A percentile compares a stretch with the other conserved stretches of the same genome.
phyloP scores from a whole-genome alignment of 2,888 invertebrate species.

The Cremastobaeus sp. region DNA sequence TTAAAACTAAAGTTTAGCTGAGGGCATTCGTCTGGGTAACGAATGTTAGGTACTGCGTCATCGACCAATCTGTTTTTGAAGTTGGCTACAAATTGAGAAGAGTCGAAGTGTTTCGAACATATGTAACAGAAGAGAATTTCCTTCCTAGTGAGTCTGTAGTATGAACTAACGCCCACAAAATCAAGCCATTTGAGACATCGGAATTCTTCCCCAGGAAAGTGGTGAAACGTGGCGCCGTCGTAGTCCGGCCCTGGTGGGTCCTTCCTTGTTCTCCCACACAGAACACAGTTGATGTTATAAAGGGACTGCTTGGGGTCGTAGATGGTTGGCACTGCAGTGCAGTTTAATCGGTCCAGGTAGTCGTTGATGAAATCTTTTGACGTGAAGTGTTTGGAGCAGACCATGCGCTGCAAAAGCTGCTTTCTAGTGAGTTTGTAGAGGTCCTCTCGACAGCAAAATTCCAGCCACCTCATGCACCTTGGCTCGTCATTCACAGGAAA shows the following conservation, averaged over 20 bases:
- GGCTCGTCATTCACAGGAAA: constrained; percentile 76
- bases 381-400: constrained; percentile 76
- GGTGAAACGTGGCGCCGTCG: constrained; percentile 75
- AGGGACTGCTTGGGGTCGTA: constrained; percentile 76
- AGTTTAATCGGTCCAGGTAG: constrained; percentile 74
- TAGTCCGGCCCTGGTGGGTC: constrained; percentile 71
- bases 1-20: constrained; percentile 61
- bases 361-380: constrained; percentile 73
- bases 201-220: constrained; percentile 77
- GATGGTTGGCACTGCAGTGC: constrained; percentile 72
- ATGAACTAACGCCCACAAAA: constrained; percentile 76
- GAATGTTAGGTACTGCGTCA: constrained; percentile 73
- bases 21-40: constrained; percentile 65
- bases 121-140: constrained; percentile 77
- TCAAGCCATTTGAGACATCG: constrained; percentile 76
- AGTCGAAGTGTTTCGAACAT: constrained; percentile 75
- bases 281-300: constrained; percentile 75
- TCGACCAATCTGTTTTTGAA: constrained; percentile 71
- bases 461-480: constrained; percentile 74
- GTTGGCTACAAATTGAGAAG: constrained; percentile 71
- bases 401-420: constrained; percentile 75
- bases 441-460: constrained; percentile 76
- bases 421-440: constrained; percentile 76
- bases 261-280: constrained; percentile 71
- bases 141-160: constrained; percentile 75